Conservation (phyloP, 2,888 invertebrate species). For the Lordiphosa fenestrarum region DNA sequence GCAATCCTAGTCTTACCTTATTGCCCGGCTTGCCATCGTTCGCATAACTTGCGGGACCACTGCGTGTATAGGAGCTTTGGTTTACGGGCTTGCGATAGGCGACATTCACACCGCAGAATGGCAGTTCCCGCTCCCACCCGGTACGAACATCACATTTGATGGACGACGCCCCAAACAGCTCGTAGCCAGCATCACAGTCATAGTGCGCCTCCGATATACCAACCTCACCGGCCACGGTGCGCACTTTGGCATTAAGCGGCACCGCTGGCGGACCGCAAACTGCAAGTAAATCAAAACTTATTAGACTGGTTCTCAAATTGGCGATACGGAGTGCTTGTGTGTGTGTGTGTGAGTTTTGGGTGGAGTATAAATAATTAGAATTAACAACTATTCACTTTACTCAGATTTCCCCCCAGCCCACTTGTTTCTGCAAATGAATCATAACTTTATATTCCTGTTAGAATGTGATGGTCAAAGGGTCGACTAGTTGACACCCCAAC, state of each 20-base stretch:
- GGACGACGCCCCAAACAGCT: constrained; percentile 89
- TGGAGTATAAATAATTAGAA: neutral
- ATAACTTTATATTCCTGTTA: too few species aligned
- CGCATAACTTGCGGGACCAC: constrained; percentile 90
- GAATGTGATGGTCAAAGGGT: too few species aligned
- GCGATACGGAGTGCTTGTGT: too few species aligned
- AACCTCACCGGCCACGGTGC: constrained; percentile 67
- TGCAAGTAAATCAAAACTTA: constrained; percentile 40
- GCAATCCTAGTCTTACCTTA: constrained; percentile 59
- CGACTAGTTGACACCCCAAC: too few species aligned
- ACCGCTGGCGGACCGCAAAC: constrained; percentile 92
- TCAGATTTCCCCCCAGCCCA: too few species aligned
- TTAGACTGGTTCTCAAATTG: constrained; percentile 6
- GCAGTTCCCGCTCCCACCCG: constrained; percentile 90
- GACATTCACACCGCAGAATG: constrained; percentile 94
- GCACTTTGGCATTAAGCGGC: constrained; percentile 89
- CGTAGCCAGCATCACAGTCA: constrained; percentile 93
- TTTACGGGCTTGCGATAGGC: constrained; percentile 93
- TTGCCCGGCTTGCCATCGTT: constrained; percentile 92
- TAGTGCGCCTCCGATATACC: constrained; percentile 86
- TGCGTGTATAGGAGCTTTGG: constrained; percentile 93
- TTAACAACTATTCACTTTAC: neutral
- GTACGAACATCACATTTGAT: constrained; percentile 86
- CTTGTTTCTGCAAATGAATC: too few species aligned
- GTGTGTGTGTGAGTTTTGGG: neutral